Evolutionary conservation across 2,113 vertebrate species (phyloP), one percentile per base, ranked within the genome.

Genomic region (Nyctereutes procyonoides): DNA sequence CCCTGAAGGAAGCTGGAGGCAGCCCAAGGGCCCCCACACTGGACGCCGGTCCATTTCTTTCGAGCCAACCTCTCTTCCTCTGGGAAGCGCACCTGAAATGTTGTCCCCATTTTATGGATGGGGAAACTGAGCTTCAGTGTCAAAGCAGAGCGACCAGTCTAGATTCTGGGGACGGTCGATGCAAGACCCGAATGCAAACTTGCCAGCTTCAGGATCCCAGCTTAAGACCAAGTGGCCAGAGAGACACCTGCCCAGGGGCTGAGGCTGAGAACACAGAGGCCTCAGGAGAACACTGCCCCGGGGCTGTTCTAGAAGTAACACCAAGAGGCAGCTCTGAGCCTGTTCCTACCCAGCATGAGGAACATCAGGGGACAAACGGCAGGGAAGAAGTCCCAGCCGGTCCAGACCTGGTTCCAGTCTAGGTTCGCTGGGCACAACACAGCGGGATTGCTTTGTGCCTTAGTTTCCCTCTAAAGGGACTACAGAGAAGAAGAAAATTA

Each of bases 381-480:
- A 60, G 17, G 26, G 24, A 56, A 60, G 28, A 38, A 55, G 28
- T 38, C 38, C 26, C 65, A 58, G 24, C 1, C 1, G 74, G 58
- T 69, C 62, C 67, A 69, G 32, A 81, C 32, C 74, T 84, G 71
- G 11, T 55, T 81, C 26, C 55, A 76, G 17, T 63, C 24, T 79
- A 14, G n/a, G 22, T 88, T 91, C 51, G 53, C 86, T 90, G 58
- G 14, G 2, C 22, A 55, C 43, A 26, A 83, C 38, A 74, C 35
- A 71, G 2, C 0, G 0, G 24, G 69, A 63, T 62, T 87, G 56
- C 73, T 87, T n/a, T 43, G 20, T 95, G 89, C 96, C 93, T 95
- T 81, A 69, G 53, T 97, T 96, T 92, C 79, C 91, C 93, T 74
- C 91, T 71, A 77, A 65, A 89, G 51, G 63, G 56, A 93, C 63